Evolutionary conservation across 2,113 vertebrate genomes (phyloP).

Genomic region (Galbula dea): DNA sequence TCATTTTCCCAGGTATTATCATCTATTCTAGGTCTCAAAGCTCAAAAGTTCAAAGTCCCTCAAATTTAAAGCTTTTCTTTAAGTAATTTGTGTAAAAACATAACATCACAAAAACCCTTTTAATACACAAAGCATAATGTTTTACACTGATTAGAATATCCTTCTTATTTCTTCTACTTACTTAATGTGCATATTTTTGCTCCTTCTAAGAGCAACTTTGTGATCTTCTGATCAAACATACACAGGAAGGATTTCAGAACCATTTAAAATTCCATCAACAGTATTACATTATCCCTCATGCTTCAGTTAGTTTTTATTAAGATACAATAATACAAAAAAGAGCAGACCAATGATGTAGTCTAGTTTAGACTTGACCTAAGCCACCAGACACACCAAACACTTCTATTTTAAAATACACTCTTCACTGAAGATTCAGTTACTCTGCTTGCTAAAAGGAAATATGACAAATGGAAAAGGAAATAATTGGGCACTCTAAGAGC

Average conservation of each 20-base stretch:
- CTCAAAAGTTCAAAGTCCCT: background rate
- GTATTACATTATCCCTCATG: background rate
- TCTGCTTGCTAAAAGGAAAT: background rate
- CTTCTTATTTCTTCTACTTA: background rate
- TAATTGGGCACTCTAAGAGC: background rate
- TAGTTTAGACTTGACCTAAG: background rate
- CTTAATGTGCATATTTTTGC: background rate
- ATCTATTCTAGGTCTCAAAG: background rate
- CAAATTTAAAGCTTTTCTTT: background rate
- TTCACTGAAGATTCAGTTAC: background rate
- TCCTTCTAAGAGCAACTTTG: background rate
- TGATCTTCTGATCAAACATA: background rate
- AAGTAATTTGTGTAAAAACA: background rate
- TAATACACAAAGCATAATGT: background rate
- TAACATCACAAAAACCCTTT: background rate
- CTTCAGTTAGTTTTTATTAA: background rate
- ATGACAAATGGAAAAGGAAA: background rate
- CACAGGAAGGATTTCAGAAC: background rate
- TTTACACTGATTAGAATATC: background rate
- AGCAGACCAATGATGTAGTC: background rate
- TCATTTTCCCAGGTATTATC: background rate
- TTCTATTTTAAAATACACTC: background rate
- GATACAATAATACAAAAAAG: background rate
- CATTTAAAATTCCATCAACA: background rate
- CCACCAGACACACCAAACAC: background rate